phyloP scores from a whole-genome alignment of 1,140 invertebrate genomes.

The Zaprionus vittiger region DNA sequence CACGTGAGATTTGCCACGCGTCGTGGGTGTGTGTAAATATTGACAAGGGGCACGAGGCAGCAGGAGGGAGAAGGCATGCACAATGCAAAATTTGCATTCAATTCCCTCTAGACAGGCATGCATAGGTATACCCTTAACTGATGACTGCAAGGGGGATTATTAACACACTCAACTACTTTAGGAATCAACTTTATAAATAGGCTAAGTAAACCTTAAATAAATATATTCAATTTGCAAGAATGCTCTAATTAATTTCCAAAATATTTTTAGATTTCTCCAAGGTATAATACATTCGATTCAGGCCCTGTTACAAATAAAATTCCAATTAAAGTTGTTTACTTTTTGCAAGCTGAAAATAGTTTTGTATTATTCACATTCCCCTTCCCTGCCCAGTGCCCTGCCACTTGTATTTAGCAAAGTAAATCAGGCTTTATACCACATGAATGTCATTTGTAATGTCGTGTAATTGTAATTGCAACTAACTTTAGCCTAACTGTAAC shows the following conservation, averaged over 20 bases:
- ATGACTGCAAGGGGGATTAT: too few species aligned
- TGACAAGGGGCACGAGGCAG: conserved; percentile 10
- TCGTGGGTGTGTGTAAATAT: conserved; percentile 52
- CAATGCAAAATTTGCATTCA: background rate
- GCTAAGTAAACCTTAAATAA: too few species aligned
- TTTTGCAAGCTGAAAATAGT: conserved; percentile 7
- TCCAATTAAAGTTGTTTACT: conserved; percentile 7
- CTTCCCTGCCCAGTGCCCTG: background rate
- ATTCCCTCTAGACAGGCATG: background rate
- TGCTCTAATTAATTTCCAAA: background rate
- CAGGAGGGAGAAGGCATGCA: background rate
- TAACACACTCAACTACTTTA: too few species aligned
- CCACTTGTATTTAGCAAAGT: background rate
- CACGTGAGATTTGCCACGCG: conserved; percentile 43
- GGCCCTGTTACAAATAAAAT: conserved; percentile 4
- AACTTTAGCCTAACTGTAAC: conserved; percentile 47
- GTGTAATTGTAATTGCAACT: conserved; percentile 46
- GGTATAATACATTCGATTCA: background rate
- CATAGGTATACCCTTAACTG: too few species aligned
- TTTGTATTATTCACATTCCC: background rate
- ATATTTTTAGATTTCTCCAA: background rate
- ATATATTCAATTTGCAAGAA: too few species aligned
- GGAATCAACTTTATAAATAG: too few species aligned
- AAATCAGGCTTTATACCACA: conserved; percentile 4
- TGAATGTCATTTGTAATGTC: conserved; percentile 62